Conservation (phyloP, 2,113 vertebrate genomes). For the Lepus timidus region DNA sequence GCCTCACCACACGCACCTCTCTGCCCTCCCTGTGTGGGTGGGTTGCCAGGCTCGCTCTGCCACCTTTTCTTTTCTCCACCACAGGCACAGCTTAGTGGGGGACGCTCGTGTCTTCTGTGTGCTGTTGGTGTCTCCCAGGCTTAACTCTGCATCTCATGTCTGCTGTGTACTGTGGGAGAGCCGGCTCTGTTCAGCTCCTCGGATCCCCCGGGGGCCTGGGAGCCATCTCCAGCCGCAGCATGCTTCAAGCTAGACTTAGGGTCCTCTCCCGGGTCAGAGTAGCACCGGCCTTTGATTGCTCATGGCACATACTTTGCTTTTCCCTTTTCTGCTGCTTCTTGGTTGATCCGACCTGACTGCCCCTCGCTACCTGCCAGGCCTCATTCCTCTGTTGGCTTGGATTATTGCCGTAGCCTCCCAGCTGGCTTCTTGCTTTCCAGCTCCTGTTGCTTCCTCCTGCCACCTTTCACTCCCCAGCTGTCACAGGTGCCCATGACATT, state of each 20-base stretch:
- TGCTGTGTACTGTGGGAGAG: neutral
- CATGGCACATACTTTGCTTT: neutral
- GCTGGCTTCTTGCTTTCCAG: neutral
- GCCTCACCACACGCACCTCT: accelerated
- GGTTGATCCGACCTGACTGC: accelerated
- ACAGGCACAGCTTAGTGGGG: neutral
- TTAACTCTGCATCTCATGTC: neutral
- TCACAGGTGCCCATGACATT: neutral
- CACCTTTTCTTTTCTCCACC: neutral
- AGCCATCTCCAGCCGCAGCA: too few relatives aligned
- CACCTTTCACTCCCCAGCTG: accelerated
- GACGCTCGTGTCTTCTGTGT: neutral
- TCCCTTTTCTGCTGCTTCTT: neutral
- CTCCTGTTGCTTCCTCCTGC: neutral
- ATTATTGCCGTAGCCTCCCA: neutral
- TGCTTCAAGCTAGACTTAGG: neutral
- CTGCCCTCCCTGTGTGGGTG: neutral
- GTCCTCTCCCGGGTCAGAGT: neutral
- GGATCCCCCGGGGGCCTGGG: neutral
- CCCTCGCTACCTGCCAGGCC: neutral
- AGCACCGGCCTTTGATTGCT: neutral
- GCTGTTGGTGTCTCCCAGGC: neutral
- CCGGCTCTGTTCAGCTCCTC: neutral
- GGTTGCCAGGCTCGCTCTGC: neutral
- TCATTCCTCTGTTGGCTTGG: accelerated